Base-by-base conservation (phyloP, 2,888 invertebrate species). In the Amphipoea oculea region DNA sequence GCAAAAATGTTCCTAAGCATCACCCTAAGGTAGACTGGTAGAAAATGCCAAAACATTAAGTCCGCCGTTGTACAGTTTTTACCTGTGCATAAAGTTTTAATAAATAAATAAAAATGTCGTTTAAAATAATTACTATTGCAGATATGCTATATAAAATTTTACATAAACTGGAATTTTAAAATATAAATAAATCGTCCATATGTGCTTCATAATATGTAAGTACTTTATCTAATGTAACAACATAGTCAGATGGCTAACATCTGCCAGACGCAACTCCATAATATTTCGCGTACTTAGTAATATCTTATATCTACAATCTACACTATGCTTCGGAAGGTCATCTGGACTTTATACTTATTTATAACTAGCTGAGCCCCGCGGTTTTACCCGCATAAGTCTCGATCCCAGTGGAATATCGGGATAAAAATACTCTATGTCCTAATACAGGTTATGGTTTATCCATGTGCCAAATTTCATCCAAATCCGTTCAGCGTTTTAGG, bases 241-340 rank as follows among this genome's bases (percentile, higher is more conserved):
- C 42, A 54, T 40, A 60, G 6, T 60, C 84, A 84, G 67, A 62
- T 84, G 83, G 82, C 12, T 20, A 45, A 63, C 83, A 84, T 84
- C 77, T 84, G 84, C 51, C 62, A 73, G 70, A 71, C 68, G 9
- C 20, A 20, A 69, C 2, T 62, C 9, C 9, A 17, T 62, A 20
- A n/a, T 71, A 57, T 14, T 54, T 36, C 45, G 72, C 20, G 17
- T n/a, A 48, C 48, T 48, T 48, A 67, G 11, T 23, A 23, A 23
- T 17, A 1, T 20, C 14, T 2, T 17, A 45, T 17, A 66, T 9
- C 5, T 20, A 72, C 7, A 29, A 23, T 57, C 48, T 48, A 14
- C 48, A 48, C 1, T 3, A 4, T 6, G 7, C 20, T n/a, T 51
- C 23, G 7, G 42, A 68, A 79, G 79, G 40, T 51, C 57, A 79